Evolutionary conservation across 2,113 vertebrate species (phyloP).

Genomic region (Choloepus hoffmanni): DNA sequence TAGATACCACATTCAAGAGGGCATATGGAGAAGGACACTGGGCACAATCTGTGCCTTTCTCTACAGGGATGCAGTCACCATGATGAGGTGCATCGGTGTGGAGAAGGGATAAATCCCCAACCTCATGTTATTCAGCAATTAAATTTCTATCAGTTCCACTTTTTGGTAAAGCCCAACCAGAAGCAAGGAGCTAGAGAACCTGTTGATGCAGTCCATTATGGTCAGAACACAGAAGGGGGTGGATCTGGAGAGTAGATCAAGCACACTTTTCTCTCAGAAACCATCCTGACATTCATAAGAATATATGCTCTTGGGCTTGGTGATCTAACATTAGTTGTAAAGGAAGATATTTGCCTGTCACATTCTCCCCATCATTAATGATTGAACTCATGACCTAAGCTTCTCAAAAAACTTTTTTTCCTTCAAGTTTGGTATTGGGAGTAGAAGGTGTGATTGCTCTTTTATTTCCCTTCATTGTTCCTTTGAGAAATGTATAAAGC

Average conservation of each 20-base stretch:
- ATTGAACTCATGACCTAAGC: not conserved
- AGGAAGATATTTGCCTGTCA: not conserved
- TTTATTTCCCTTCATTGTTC: not conserved
- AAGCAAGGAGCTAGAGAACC: too few relatives aligned
- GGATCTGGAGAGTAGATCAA: not conserved
- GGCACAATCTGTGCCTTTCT: too few relatives aligned
- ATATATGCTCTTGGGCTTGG: not conserved
- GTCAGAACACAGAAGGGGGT: not conserved
- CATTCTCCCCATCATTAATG: not conserved
- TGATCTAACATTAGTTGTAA: not conserved
- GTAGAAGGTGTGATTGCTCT: not conserved
- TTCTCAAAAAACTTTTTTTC: not conserved
- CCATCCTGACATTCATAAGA: not conserved
- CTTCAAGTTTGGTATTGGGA: not conserved
- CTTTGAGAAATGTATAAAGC: not conserved
- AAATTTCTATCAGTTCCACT: too few relatives aligned
- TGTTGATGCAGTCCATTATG: not conserved
- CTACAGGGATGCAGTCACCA: too few relatives aligned
- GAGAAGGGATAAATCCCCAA: too few relatives aligned
- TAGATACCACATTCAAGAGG: too few relatives aligned
- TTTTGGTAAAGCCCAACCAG: too few relatives aligned
- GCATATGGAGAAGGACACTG: too few relatives aligned
- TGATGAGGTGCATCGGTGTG: too few relatives aligned
- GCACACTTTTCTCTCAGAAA: not conserved
- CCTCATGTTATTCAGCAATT: too few relatives aligned